Conservation (phyloP, 2,797 vertebrate genomes). For the Cyprinodon diabolis region DNA sequence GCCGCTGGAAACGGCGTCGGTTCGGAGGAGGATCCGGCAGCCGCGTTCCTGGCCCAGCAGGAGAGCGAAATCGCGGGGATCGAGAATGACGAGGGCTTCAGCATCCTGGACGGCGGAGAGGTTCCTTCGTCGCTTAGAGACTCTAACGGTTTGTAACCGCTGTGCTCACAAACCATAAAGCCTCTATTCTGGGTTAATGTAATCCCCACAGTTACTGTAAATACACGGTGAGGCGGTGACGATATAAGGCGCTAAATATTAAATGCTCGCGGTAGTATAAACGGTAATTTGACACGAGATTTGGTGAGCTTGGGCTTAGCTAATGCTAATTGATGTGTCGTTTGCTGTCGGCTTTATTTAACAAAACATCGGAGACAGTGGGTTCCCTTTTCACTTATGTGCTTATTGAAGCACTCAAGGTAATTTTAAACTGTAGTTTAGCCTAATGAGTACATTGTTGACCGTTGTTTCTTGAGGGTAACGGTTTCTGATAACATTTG, state of each 20-base stretch:
- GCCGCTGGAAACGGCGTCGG: slow-evolving; percentile 82
- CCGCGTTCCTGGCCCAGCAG: slow-evolving; percentile 93
- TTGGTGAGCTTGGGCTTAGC: neutral
- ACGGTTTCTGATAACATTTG: slow-evolving; percentile 3
- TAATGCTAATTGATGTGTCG: slow-evolving; percentile 51
- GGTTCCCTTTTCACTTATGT: too few relatives aligned
- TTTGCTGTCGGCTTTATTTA: slow-evolving; percentile 2
- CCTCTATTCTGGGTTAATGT: neutral
- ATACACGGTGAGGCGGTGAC: accelerated
- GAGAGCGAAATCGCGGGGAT: slow-evolving; percentile 96
- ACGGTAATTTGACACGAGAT: neutral
- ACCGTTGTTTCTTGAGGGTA: neutral
- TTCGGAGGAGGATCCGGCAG: slow-evolving; percentile 90
- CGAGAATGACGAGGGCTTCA: slow-evolving; percentile 94
- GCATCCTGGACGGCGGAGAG: slow-evolving; percentile 91
- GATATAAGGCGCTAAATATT: too few relatives aligned
- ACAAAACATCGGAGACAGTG: neutral
- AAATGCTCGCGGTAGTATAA: neutral
- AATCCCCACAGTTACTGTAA: neutral
- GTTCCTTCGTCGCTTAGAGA: slow-evolving; percentile 82
- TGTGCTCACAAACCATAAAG: neutral
- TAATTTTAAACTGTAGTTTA: accelerated
- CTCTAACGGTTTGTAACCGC: slow-evolving; percentile 53
- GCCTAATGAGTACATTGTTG: neutral
- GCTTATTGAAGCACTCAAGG: accelerated